A percentile compares a stretch with the other conserved stretches of the same genome.
phyloP scores from a whole-genome alignment of 2,797 vertebrate genomes.

The Psittacula echo region DNA sequence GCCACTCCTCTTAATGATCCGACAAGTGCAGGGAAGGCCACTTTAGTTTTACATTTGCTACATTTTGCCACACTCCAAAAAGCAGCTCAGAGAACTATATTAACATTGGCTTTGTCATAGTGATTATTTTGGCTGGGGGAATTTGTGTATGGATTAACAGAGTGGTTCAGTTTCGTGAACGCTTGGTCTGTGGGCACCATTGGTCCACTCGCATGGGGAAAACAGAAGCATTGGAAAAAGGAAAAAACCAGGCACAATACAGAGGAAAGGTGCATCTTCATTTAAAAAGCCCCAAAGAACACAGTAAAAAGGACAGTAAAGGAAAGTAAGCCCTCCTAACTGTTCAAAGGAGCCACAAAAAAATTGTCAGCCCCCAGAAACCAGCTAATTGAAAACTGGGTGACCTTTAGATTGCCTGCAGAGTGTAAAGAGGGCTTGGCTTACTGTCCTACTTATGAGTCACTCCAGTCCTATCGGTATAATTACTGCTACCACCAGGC shows the following conservation, averaged over 20 bases:
- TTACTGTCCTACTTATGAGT: not conserved
- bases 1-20: not conserved
- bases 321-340: not conserved
- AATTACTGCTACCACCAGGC: not conserved
- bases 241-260: not conserved
- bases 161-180: not conserved
- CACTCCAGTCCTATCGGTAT: not conserved
- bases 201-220: not conserved
- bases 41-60: not conserved
- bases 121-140: not conserved
- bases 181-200: fast-evolving
- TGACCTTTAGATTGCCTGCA: conserved; percentile 24
- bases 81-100: not conserved
- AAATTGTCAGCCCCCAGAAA: not conserved
- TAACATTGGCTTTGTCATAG: not conserved
- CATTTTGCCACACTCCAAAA: not conserved
- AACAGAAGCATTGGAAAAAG: not conserved
- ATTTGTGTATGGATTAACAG: not conserved
- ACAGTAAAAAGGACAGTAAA: not conserved
- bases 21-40: not conserved
- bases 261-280: not conserved
- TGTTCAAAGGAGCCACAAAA: not conserved
- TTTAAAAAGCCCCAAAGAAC: not conserved
- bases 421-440: not conserved
- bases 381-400: not conserved